These are phyloP conservation scores for Baryphthengus martii DNA, from an alignment of 2,113 vertebrate genomes.

Conservation along the genomic window DNA sequence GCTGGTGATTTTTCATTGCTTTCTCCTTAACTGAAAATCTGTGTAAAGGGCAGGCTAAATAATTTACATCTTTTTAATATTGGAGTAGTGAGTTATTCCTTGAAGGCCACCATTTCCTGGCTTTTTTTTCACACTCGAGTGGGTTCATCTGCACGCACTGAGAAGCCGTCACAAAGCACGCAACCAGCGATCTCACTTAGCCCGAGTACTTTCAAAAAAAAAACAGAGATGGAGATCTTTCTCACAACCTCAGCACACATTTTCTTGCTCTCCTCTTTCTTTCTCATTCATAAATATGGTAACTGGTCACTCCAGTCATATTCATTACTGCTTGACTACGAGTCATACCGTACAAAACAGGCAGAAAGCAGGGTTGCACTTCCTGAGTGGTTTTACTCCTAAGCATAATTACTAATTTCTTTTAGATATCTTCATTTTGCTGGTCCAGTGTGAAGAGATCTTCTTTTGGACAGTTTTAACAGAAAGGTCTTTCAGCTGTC, in stretches of 20 bases:
- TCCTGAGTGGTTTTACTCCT: background rate
- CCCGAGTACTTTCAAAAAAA: background rate
- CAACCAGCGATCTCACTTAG: background rate
- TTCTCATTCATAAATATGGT: background rate
- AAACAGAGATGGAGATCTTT: background rate
- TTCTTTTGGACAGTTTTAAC: background rate
- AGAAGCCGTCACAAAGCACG: background rate
- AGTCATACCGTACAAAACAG: background rate
- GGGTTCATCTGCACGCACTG: background rate
- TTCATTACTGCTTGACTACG: background rate
- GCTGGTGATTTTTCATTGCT: background rate
- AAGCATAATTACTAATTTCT: background rate
- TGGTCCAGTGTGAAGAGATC: background rate
- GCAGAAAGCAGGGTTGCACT: background rate
- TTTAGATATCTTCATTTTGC: background rate
- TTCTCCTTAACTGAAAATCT: conserved; percentile 13
- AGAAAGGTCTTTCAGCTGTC: background rate
- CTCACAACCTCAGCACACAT: background rate
- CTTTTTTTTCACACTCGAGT: conserved; percentile 33
- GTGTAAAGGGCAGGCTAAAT: conserved; percentile 62
- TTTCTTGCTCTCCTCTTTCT: background rate
- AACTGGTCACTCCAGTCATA: background rate
- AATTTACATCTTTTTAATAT: conserved; percentile 72
- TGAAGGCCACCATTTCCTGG: conserved; percentile 55
- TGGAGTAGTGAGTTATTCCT: conserved; percentile 65